These are phyloP conservation scores for Cotesia vestalis DNA, from an alignment of 1,140 invertebrate genomes.

Conservation along the genomic window DNA sequence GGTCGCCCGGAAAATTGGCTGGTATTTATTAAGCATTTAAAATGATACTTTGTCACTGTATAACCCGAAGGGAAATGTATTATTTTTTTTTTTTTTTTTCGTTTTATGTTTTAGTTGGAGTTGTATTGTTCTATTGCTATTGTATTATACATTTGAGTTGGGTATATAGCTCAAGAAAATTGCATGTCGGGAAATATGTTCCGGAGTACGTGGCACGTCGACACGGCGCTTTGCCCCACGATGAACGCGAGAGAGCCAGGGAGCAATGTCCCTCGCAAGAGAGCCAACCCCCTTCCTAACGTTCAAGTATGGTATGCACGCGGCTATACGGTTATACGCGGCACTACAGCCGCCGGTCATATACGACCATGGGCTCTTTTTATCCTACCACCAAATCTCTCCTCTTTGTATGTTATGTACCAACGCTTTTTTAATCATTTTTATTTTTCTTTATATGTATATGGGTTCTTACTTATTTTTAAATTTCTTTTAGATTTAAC, in stretches of 20 bases:
- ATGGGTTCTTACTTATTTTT: conserved; percentile 16
- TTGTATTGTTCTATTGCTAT: no score
- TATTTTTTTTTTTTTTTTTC: not conserved
- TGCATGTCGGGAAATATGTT: conserved; percentile 19
- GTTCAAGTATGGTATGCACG: conserved; percentile 58
- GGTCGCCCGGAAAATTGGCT: no score
- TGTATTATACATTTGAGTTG: no score
- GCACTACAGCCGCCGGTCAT: conserved; percentile 50
- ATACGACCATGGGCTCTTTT: conserved; percentile 41
- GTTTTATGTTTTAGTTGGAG: not conserved
- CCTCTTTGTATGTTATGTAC: conserved; percentile 2
- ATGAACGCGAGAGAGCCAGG: conserved; percentile 42
- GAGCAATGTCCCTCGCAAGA: conserved; percentile 59
- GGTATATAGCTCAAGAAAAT: conserved; percentile 5
- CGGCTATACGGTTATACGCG: conserved; percentile 60
- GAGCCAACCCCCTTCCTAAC: conserved; percentile 60
- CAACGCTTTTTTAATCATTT: conserved; percentile 6
- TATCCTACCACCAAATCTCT: conserved; percentile 32
- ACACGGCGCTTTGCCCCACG: conserved; percentile 21
- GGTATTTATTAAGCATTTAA: no score
- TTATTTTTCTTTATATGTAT: conserved; percentile 34
- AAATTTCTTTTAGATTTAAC: not conserved
- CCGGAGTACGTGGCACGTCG: conserved; percentile 31
- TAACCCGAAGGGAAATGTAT: no score
- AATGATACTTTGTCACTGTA: no score